Evolutionary conservation across 2,888 invertebrate species (phyloP), one percentile per base, ranked within the genome.

Genomic region (Eristalinus sepulchralis): DNA sequence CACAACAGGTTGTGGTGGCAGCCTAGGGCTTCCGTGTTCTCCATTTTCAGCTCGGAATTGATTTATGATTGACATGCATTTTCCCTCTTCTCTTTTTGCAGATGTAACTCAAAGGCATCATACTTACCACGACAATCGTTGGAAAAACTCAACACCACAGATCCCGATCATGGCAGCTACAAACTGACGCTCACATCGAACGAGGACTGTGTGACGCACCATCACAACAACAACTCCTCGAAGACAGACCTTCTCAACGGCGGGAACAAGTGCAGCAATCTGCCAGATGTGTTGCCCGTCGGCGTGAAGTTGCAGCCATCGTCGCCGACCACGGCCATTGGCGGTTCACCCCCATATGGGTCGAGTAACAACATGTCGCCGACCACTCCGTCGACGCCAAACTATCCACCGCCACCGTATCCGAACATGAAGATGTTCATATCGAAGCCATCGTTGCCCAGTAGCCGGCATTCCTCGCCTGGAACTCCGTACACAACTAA

Each of bases 51-150:
- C 17, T 47, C 9, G 10, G 11, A 47, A 17, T 68, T 57, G 24
- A 63, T 62, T 78, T 83, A 66, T 78, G 73, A 87, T 87, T 78
- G 66, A 68, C 47, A 66, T 13, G 53, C 27, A 20, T 27, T 17
- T 62, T 59, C 10, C 63, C 10, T 20, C 70, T 68, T 71, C 11
- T 66, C 36, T 60, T 5, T 22, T 94, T 94, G 20, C 94, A 96
- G 96, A 93, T 96, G 95, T 90, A 95, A 96, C 91, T 96, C 96
- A 71, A 96, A 96, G 93, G 96, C 96, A 88, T 96, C 96, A 78
- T 96, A 96, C 91, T 92, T 96, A 92, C 95, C 96, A 88, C 94
- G 95, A 55, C 94, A 95, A 75, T 96, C 96, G 90, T 94, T 95
- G 86, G 96, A 96, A 88, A 94, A 94, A 89, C 93, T 94, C 62